Conservation (phyloP, 2,888 invertebrate species). For the Pardosa pseudoannulata region DNA sequence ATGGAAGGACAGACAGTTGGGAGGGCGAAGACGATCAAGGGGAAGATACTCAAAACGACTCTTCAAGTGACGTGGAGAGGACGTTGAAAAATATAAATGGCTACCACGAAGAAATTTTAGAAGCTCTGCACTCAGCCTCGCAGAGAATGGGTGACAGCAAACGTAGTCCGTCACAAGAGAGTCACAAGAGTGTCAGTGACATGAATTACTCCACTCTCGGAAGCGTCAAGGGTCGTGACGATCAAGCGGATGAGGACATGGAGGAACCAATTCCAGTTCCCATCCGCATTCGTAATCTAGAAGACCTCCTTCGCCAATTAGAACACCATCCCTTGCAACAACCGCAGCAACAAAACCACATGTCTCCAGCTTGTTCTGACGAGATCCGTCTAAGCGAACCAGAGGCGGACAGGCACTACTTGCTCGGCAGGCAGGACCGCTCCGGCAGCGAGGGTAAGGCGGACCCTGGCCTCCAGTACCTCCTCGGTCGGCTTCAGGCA, state of each 20-base stretch:
- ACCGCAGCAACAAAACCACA: conserved; percentile 63
- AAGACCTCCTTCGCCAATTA: conserved; percentile 86
- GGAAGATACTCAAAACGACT: conserved; percentile 75
- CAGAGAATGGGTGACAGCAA: conserved; percentile 78
- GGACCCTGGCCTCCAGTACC: conserved; percentile 64
- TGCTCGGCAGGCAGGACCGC: conserved; percentile 68
- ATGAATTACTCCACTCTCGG: conserved; percentile 75
- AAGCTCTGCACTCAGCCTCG: conserved; percentile 83
- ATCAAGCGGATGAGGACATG: conserved; percentile 79
- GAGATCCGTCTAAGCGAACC: conserved; percentile 91
- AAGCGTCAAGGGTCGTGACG: conserved; percentile 64
- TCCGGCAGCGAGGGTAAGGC: conserved; percentile 60
- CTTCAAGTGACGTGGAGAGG: conserved; percentile 81
- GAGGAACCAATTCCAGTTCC: conserved; percentile 86
- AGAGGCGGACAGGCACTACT: conserved; percentile 89
- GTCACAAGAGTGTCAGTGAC: conserved; percentile 82
- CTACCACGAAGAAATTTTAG: conserved; percentile 93
- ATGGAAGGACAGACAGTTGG: conserved; percentile 83
- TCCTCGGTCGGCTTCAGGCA: conserved; percentile 67
- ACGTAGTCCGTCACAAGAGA: conserved; percentile 82
- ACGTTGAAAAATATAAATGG: conserved; percentile 91
- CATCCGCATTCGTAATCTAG: conserved; percentile 91
- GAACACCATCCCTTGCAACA: conserved; percentile 73
- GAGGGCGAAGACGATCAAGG: conserved; percentile 79
- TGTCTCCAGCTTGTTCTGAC: conserved; percentile 94